phyloP scores from a whole-genome alignment of 2,113 vertebrate species.

The Sylvicapra grimmia region DNA sequence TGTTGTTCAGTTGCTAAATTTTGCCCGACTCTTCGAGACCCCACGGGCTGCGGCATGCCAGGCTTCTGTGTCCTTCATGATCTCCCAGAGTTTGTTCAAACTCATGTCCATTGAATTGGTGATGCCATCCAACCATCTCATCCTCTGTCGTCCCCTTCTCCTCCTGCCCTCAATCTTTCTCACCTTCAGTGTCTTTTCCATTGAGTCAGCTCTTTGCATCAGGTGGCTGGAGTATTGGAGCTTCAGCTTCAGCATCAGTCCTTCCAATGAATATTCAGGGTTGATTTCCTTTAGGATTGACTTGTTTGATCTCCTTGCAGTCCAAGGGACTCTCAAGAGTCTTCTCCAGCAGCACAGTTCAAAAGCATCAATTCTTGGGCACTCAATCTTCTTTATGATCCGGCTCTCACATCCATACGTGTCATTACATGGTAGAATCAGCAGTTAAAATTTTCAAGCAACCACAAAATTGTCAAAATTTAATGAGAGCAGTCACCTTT shows the following conservation, averaged over 20 bases:
- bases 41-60: accelerated
- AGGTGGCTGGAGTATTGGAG: not conserved
- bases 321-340: not conserved
- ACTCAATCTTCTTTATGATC: not conserved
- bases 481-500: not conserved
- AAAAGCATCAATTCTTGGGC: not conserved
- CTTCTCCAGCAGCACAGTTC: not conserved
- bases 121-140: not conserved
- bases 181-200: not conserved
- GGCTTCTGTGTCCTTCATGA: not conserved
- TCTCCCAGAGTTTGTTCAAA: not conserved
- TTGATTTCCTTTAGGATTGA: not conserved
- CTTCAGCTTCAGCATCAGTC: not conserved
- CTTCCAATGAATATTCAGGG: not conserved
- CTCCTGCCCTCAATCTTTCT: not conserved
- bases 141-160: not conserved
- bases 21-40: not conserved
- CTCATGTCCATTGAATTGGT: not conserved
- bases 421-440: not conserved
- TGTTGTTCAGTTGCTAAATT: not conserved
- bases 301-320: not conserved
- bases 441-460: not conserved
- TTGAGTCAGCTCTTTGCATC: not conserved
- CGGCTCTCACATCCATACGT: not conserved
- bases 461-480: accelerated